Evolutionary conservation across 2,888 invertebrate genomes (phyloP), one percentile per base, ranked within the genome.

Genomic region (Fabriciana adippe): DNA sequence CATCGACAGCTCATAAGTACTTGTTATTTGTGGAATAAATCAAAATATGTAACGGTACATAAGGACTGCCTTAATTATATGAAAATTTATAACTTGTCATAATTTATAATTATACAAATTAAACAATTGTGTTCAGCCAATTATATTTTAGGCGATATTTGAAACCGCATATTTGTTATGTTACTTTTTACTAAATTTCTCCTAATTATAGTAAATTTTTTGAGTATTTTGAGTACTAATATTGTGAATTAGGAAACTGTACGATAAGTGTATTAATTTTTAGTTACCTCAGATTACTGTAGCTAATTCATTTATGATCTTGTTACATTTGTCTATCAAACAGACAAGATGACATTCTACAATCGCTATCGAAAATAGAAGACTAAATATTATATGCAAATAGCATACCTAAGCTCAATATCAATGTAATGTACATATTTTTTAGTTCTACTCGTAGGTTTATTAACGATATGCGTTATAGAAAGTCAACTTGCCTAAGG

Each of bases 221-320:
- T 11, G n/a, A 57, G 11, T n/a, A n/a, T 2, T 6, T 26, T 11
- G 45, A 57, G 26, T 64, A 64, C 64, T 51, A 56, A 56, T 51
- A 6, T 56, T 50, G 64, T 57, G 50, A 64, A 41, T 64, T 51
- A 51, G n/a, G 50, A 56, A 64, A 55, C 35, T 18, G n/a, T n/a
- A 16, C 21, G 56, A 64, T 64, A 51, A 64, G 56, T 64, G 59
- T 47, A 21, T 47, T 57, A n/a, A 21, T 21, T n/a, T 57, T 47
- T 57, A 15, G 21, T 47, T 45, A 21, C 45, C 0, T 45, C 41
- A 45, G 4, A 15, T 18, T 57, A 21, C 18, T 15, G 45, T n/a
- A 57, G 57, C 47, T 57, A 15, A 26, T 57, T 2, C 6, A 26
- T 59, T 59, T 41, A 11, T 41, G 11, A 41, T 41, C 8, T 41